These are phyloP conservation scores for Sympetrum striolatum DNA, from an alignment of 2,888 invertebrate genomes.

Conservation along the genomic window DNA sequence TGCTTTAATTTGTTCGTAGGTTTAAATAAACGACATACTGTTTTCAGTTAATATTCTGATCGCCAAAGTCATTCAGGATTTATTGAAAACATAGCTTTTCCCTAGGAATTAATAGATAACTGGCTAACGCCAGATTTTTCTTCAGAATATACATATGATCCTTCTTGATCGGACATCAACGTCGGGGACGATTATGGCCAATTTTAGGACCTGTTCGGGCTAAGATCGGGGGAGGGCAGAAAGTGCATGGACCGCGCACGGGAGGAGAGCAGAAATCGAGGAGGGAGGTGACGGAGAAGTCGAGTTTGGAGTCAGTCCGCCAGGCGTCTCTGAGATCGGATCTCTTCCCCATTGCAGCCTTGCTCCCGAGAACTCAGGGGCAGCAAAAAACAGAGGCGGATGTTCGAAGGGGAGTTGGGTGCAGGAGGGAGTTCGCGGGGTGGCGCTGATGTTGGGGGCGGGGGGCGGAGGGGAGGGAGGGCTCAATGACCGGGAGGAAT, in stretches of 20 bases:
- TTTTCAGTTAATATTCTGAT: no score
- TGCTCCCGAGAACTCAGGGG: background rate
- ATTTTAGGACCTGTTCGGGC: no score
- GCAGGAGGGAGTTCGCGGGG: background rate
- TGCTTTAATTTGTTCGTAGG: no score
- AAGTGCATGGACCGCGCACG: background rate
- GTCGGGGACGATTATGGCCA: no score
- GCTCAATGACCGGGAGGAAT: constrained; percentile 44
- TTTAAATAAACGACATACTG: no score
- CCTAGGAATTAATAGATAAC: no score
- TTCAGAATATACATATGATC: no score
- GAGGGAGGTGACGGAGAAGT: background rate
- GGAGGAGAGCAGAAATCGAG: background rate
- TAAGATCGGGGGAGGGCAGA: background rate
- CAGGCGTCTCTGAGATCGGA: constrained; percentile 27
- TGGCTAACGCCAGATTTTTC: no score
- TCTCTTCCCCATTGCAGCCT: background rate
- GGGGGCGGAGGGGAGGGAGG: background rate
- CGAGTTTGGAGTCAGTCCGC: background rate
- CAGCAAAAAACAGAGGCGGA: constrained; percentile 39
- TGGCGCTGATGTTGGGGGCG: background rate
- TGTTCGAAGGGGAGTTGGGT: constrained; percentile 7
- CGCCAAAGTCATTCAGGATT: no score
- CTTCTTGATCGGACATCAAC: no score
- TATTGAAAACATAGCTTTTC: no score